Conservation (phyloP, 2,113 vertebrate species). For the Electrona antarctica region DNA sequence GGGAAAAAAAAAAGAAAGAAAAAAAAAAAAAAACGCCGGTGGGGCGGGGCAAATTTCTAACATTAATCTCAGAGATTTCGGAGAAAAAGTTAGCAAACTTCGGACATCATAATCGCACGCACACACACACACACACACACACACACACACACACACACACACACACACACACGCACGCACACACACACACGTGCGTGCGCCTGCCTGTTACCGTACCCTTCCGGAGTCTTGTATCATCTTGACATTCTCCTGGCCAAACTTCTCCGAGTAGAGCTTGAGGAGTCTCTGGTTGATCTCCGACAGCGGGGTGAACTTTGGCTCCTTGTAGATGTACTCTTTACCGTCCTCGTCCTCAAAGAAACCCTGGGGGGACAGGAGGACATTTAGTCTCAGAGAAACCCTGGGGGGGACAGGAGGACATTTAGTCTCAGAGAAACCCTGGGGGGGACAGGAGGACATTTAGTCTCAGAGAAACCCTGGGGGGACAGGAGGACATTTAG, state of each 20-base stretch:
- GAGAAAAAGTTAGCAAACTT: no score
- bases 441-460: no score
- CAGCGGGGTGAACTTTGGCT: conserved; percentile 95
- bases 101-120: no score
- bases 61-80: no score
- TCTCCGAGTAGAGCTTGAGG: conserved; percentile 96
- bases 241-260: conserved; percentile 97
- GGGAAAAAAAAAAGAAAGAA: no score
- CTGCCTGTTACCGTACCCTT: conserved; percentile 76
- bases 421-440: neutral
- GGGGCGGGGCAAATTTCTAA: no score
- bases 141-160: neutral
- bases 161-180: conserved; percentile 4
- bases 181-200: neutral
- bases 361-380: conserved; percentile 78
- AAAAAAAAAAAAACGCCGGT: no score
- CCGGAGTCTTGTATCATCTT: conserved; percentile 98
- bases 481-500: no score
- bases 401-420: no score
- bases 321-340: conserved; percentile 99
- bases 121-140: neutral
- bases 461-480: no score
- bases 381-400: no score
- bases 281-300: conserved; percentile 97
- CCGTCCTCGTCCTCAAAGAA: conserved; percentile 97